A percentile compares a stretch with the other conserved stretches of the same genome.
phyloP scores from a whole-genome alignment of 2,113 vertebrate genomes.

The Tupaia tana region DNA sequence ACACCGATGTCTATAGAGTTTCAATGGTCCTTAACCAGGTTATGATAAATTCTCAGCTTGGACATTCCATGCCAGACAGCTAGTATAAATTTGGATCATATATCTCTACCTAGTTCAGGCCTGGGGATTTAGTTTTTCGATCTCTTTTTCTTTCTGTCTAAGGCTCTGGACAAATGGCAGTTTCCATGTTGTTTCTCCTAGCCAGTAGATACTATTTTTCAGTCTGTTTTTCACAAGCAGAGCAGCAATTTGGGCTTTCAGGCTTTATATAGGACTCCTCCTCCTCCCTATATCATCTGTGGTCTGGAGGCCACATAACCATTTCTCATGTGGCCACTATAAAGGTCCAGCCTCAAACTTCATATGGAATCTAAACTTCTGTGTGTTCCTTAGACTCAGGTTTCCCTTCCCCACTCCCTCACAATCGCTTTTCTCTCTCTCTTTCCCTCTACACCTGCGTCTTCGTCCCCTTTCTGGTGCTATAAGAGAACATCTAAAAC shows the following conservation, averaged over 20 bases:
- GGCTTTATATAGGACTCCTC: background rate
- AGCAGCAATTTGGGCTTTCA: background rate
- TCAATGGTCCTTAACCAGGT: slow-evolving; percentile 67
- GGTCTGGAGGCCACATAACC: background rate
- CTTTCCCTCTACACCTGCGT: background rate
- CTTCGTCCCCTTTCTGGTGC: too few species aligned
- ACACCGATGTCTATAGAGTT: slow-evolving; percentile 38
- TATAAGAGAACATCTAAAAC: too few species aligned
- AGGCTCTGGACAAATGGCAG: slow-evolving; percentile 27
- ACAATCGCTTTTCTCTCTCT: background rate
- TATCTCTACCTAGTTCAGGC: slow-evolving; percentile 20
- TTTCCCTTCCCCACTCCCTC: background rate
- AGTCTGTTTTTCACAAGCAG: background rate
- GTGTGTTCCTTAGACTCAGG: background rate
- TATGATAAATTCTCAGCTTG: slow-evolving; percentile 70
- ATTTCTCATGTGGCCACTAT: background rate
- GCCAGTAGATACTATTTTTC: background rate
- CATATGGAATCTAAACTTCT: background rate
- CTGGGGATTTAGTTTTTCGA: slow-evolving; percentile 38
- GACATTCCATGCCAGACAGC: slow-evolving; percentile 42
- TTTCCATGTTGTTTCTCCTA: background rate
- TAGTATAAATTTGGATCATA: slow-evolving; percentile 69
- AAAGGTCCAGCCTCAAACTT: background rate
- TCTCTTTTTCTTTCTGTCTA: slow-evolving; percentile 6
- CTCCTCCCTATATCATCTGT: background rate